Evolutionary conservation across 2,888 invertebrate species (phyloP).

Genomic region (Lypha dubia): DNA sequence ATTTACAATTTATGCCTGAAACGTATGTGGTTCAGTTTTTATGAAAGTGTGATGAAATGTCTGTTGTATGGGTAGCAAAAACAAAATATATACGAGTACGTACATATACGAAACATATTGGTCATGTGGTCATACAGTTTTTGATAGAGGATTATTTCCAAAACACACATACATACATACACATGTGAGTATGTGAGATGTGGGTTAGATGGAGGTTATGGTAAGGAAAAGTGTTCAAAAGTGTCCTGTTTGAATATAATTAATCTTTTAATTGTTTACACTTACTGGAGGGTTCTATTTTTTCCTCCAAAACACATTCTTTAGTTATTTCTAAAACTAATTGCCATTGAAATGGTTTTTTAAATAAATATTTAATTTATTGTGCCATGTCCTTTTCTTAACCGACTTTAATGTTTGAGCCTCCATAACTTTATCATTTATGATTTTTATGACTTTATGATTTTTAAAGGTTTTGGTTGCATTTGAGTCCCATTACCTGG

Average conservation of each 20-base stretch:
- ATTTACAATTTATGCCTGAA: not conserved
- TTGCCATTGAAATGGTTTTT: conserved; percentile 73
- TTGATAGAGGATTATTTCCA: conserved; percentile 25
- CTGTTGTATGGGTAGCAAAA: conserved; percentile 10
- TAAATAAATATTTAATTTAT: not conserved
- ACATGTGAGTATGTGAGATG: not conserved
- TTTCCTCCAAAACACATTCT: conserved; percentile 73
- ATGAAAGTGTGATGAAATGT: conserved; percentile 13
- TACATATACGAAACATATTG: conserved; percentile 56
- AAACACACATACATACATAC: conserved; percentile 19
- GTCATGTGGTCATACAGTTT: conserved; percentile 28
- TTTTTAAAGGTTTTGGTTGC: no score
- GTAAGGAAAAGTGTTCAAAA: conserved; percentile 27
- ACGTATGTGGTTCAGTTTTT: conserved; percentile 37
- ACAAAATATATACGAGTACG: conserved; percentile 10
- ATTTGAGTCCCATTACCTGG: no score
- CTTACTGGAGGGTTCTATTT: conserved; percentile 9
- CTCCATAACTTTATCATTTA: no score
- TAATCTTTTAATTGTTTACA: conserved; percentile 76
- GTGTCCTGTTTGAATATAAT: conserved; percentile 81
- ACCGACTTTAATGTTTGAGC: no score
- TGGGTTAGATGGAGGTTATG: not conserved
- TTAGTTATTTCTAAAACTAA: conserved; percentile 81
- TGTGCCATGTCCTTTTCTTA: not conserved
- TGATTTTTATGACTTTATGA: no score